phyloP scores from a whole-genome alignment of 2,113 vertebrate genomes.

The Phylloscopus trochiloides region DNA sequence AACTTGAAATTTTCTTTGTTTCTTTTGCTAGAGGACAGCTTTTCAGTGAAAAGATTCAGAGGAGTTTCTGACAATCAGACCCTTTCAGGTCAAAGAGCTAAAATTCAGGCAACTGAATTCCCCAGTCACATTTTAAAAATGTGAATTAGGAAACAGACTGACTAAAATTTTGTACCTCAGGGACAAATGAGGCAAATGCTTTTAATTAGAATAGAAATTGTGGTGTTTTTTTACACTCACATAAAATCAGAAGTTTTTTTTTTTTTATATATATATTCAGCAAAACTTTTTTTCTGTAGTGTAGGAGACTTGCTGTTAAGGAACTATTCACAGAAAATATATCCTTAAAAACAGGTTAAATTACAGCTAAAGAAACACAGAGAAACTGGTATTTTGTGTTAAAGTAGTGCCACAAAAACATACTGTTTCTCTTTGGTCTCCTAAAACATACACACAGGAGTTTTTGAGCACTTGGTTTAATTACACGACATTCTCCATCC shows the following conservation, averaged over 20 bases:
- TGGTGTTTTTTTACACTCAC: background rate
- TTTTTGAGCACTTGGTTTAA: background rate
- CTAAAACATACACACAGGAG: background rate
- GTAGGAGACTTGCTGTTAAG: background rate
- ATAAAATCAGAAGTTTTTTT: background rate
- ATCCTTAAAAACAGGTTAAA: background rate
- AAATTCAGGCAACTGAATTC: background rate
- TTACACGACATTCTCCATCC: background rate
- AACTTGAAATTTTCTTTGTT: background rate
- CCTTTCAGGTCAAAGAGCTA: background rate
- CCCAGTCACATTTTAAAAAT: background rate
- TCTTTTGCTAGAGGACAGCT: background rate
- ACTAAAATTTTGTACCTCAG: background rate
- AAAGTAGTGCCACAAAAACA: background rate
- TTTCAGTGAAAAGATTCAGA: background rate
- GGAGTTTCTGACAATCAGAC: background rate
- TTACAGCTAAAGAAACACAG: background rate
- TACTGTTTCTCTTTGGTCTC: background rate
- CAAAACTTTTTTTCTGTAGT: background rate
- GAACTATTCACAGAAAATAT: background rate
- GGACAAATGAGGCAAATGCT: background rate
- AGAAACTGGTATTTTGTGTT: background rate
- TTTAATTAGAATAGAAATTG: background rate
- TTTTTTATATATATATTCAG: background rate
- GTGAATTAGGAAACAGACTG: background rate